Evolutionary conservation across 2,797 vertebrate genomes (phyloP).

Genomic region (Novumbra hubbsi): DNA sequence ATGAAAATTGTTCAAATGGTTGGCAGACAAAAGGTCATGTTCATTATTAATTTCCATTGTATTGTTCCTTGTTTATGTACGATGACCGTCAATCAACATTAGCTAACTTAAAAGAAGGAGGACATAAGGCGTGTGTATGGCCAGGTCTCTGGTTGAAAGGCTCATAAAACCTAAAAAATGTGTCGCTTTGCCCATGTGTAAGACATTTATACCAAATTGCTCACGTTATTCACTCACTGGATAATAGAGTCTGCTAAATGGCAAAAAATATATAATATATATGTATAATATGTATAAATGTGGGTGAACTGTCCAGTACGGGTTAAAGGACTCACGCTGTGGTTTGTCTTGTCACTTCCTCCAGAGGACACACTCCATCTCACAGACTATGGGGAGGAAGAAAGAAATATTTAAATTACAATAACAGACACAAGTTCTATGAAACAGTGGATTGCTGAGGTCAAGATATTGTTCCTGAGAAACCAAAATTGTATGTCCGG

Average conservation of each 20-base stretch:
- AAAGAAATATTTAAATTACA: slow-evolving; percentile 59
- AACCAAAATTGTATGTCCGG: neutral
- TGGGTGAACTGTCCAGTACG: slow-evolving; percentile 46
- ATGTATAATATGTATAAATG: slow-evolving; percentile 29
- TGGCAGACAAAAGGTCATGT: neutral
- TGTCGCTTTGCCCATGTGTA: no score
- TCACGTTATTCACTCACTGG: no score
- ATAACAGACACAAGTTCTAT: slow-evolving; percentile 29
- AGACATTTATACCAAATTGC: no score
- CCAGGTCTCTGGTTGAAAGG: no score
- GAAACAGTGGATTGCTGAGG: slow-evolving; percentile 32
- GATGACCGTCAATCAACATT: neutral
- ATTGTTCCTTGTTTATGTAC: neutral
- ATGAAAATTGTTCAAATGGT: neutral
- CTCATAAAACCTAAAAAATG: no score
- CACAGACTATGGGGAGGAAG: slow-evolving; percentile 74
- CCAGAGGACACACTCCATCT: slow-evolving; percentile 84
- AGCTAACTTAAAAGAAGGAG: neutral
- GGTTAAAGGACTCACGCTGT: slow-evolving; percentile 78
- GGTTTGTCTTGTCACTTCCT: slow-evolving; percentile 85
- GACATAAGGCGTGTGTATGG: no score
- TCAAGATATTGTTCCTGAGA: slow-evolving; percentile 30
- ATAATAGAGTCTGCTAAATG: no score
- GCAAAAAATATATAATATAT: no score
- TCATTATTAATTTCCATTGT: neutral